Evolutionary conservation across 2,113 vertebrate species (phyloP).

Genomic region (Aplodontia rufa): DNA sequence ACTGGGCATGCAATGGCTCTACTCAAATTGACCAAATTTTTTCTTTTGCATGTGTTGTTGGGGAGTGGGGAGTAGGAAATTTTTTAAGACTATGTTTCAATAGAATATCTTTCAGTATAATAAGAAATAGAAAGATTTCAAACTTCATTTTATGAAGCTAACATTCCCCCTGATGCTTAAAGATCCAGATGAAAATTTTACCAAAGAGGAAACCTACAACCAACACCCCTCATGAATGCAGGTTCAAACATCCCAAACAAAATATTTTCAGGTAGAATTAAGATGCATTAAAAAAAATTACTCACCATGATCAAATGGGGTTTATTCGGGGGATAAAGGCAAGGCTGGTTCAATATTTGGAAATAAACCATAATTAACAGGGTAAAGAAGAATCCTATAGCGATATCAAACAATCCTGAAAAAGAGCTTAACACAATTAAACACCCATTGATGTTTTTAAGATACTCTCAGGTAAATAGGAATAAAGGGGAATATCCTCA

Average conservation of each 20-base stretch:
- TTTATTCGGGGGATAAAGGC: neutral
- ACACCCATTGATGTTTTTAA: neutral
- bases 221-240: neutral
- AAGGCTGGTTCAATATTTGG: neutral
- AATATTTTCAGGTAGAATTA: neutral
- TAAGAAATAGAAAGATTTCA: neutral
- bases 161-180: neutral
- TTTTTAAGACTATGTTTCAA: neutral
- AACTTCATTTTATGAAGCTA: neutral
- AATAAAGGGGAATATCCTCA: neutral
- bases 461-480: neutral
- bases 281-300: neutral
- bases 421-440: neutral
- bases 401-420: neutral
- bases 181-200: neutral
- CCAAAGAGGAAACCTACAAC: neutral
- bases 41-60: neutral
- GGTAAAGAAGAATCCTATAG: neutral
- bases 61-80: neutral
- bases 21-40: neutral
- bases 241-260: neutral
- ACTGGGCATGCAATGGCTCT: slow-evolving; percentile 75
- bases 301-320: neutral
- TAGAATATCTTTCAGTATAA: neutral
- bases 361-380: neutral